Evolutionary conservation across 2,797 vertebrate species (phyloP).

Genomic region (Molossus molossus): DNA sequence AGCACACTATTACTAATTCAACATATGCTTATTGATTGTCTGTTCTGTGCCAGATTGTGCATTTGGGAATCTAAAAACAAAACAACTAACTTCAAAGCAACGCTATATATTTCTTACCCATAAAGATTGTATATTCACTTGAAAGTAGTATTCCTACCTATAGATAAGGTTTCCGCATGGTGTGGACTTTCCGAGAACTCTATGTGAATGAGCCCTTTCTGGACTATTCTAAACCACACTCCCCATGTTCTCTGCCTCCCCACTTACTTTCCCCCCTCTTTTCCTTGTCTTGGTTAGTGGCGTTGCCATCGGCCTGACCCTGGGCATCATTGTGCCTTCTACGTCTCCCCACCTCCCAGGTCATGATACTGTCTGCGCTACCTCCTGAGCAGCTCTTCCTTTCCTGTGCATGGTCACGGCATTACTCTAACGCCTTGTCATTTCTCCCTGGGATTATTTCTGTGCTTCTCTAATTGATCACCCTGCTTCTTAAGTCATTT

Average conservation of each 20-base stretch:
- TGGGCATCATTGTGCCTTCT: not conserved
- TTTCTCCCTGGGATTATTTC: not conserved
- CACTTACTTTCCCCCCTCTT: not conserved
- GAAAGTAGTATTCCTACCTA: not conserved
- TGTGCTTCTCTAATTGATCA: not conserved
- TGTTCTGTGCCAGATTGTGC: slow-evolving; percentile 54
- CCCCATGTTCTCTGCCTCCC: not conserved
- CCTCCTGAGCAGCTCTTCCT: not conserved
- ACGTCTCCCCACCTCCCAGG: too few relatives aligned
- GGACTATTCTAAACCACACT: not conserved
- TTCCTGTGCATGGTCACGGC: not conserved
- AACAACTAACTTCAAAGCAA: not conserved
- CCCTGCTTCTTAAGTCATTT: slow-evolving; percentile 6
- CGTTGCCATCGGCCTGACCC: not conserved
- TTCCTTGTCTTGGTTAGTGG: not conserved
- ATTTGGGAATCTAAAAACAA: slow-evolving; percentile 70
- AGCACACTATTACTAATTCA: slow-evolving; percentile 71
- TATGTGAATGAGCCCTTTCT: not conserved
- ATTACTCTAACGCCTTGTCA: not conserved
- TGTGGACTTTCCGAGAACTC: not conserved
- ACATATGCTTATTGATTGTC: slow-evolving; percentile 49
- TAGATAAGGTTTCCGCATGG: not conserved
- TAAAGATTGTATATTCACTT: slow-evolving; percentile 46
- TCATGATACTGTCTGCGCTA: not conserved
- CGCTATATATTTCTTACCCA: not conserved